A percentile compares a stretch with the other conserved stretches of the same genome.
phyloP scores from a whole-genome alignment of 2,888 invertebrate genomes.

The Nysson spinosus region DNA sequence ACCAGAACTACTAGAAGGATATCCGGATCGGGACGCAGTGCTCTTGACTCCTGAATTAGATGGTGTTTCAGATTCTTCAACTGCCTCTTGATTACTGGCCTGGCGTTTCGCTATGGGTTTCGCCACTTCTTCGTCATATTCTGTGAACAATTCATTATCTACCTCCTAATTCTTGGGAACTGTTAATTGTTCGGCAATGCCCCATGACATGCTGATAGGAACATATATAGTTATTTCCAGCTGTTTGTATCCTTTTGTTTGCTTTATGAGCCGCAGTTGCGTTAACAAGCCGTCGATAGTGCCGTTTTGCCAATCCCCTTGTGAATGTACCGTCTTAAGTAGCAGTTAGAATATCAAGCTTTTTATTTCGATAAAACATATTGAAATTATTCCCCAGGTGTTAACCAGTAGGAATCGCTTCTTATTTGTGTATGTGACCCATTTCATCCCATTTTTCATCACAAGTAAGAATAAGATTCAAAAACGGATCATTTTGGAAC shows the following conservation, averaged over 20 bases:
- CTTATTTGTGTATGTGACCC: no score
- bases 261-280: not conserved
- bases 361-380: not conserved
- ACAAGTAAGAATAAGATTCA: no score
- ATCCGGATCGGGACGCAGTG: constrained; percentile 15
- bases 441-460: no score
- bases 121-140: constrained; percentile 60
- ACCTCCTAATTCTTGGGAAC: constrained; percentile 51
- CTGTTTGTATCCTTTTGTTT: not conserved
- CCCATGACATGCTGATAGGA: constrained; percentile 52
- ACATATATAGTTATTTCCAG: constrained; percentile 12
- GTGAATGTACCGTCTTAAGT: constrained; percentile 1
- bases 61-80: constrained; percentile 2
- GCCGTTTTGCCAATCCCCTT: constrained; percentile 1
- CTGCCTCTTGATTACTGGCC: constrained; percentile 25
- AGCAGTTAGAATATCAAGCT: constrained; percentile 20
- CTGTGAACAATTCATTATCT: constrained; percentile 72
- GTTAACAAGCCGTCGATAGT: not conserved
- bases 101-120: constrained; percentile 59
- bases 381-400: no score
- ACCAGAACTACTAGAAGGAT: no score
- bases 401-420: no score
- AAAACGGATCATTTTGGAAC: no score
- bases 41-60: constrained; percentile 24
- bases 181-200: constrained; percentile 6